Evolutionary conservation across 2,113 vertebrate species (phyloP).

Genomic region (Nothobranchius furzeri): DNA sequence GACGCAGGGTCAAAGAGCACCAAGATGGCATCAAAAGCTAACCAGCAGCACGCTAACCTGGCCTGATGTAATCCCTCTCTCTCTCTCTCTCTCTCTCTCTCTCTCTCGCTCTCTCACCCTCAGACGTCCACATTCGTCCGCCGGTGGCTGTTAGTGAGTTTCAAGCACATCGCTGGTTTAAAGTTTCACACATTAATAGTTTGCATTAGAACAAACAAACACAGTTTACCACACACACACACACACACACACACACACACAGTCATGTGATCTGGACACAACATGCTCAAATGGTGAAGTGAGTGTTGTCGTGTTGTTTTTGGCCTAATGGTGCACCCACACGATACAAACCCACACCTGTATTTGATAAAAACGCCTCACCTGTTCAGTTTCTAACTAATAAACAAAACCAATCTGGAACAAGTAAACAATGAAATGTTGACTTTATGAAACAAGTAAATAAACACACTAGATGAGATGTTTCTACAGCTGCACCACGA

Average conservation of each 20-base stretch:
- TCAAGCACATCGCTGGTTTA: constrained; percentile 96
- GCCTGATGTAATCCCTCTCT: neutral
- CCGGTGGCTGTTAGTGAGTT: constrained; percentile 93
- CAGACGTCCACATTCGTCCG: constrained; percentile 68
- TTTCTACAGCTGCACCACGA: constrained; percentile 49
- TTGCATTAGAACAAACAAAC: constrained; percentile 77
- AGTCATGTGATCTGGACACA: constrained; percentile 81
- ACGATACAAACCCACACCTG: neutral
- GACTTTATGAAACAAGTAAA: neutral
- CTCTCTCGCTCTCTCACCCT: constrained; percentile 24
- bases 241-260: constrained; percentile 41
- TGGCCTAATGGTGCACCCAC: constrained; percentile 71
- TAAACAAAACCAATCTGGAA: neutral
- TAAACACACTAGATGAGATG: constrained; percentile 23
- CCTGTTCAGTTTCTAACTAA: constrained; percentile 18
- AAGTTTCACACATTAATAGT: constrained; percentile 82
- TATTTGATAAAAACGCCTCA: neutral
- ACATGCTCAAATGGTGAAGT: constrained; percentile 83
- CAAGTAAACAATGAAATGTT: neutral
- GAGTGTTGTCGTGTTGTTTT: constrained; percentile 43
- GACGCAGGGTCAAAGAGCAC: no score
- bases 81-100: constrained; percentile 12
- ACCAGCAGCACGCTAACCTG: neutral
- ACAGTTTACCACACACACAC: constrained; percentile 41
- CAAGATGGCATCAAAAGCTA: no score